Evolutionary conservation across 2,113 vertebrate species (phyloP), one percentile per base, ranked within the genome.

Genomic region (Chaetops frenatus): DNA sequence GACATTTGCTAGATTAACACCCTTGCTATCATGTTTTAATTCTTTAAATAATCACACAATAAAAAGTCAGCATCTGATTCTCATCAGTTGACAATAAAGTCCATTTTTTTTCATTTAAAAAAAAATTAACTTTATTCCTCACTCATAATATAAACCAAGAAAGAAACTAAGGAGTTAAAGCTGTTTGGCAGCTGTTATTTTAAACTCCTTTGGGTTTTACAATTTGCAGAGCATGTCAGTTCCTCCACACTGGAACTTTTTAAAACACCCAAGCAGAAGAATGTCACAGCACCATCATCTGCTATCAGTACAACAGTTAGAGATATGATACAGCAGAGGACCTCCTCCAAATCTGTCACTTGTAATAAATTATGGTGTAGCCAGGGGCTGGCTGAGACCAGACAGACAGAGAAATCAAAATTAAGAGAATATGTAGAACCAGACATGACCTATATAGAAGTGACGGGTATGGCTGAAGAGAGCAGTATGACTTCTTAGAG

Each of bases 291-390:
- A 83, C 2, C 1, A 91, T 94, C 90, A 82, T 78, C 56, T 81
- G 65, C 70, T 69, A 2, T 74, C 33, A 92, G 66, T 36, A 82
- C 54, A 86, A 85, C 0, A 88, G 86, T 54, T 58, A 94, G 31
- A 93, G 77, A 78, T 35, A 79, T 0, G 7, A 87, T n/a, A 72
- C 9, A 88, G 74, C 70, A 78, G 84, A 90, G 47, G 61, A 88
- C 53, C 82, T 91, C 85, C 88, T 95, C 88, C 76, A 80, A 53
- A 90, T 48, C 92, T 96, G 94, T 89, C 95, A 93, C n/a, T 76
- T 74, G 54, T 56, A 93, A 96, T 94, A 92, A 94, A 65, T 71
- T 71, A 78, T 3, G 5, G 47, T 19, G 28, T 82, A 94, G 92
- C 90, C 88, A 93, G 85, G 72, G 91, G 82, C 81, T 91, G 72